Conservation (phyloP, 2,888 invertebrate genomes). For the Cyaniris semiargus region DNA sequence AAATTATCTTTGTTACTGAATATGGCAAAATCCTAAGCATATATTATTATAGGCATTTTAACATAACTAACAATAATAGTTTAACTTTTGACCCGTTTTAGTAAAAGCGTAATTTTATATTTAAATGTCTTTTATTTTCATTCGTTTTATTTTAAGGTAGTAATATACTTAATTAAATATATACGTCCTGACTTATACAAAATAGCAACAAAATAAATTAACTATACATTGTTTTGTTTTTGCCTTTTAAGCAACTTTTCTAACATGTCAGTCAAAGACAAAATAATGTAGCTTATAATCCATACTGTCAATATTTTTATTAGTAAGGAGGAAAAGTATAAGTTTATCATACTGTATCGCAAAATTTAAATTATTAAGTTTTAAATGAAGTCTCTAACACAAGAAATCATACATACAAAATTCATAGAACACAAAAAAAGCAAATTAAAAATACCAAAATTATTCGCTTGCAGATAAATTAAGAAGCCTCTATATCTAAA, state of each 20-base stretch:
- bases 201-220: neutral
- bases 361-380: neutral
- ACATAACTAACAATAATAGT: neutral
- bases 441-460: neutral
- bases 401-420: neutral
- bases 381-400: neutral
- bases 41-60: neutral
- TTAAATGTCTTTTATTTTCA: neutral
- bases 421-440: neutral
- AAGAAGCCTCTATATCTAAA: neutral
- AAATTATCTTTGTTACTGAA: neutral
- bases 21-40: neutral
- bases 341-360: neutral
- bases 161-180: neutral
- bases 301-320: neutral
- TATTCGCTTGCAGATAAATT: neutral
- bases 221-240: too few species aligned
- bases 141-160: neutral
- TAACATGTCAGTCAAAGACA: neutral
- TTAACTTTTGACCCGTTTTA: slow-evolving; percentile 6
- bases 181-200: neutral
- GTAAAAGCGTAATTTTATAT: neutral
- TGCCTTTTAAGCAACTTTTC: too few species aligned
- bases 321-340: neutral
- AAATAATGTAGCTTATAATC: neutral